These are phyloP conservation scores for Pterostichus niger DNA, from an alignment of 2,888 invertebrate genomes.

Conservation along the genomic window DNA sequence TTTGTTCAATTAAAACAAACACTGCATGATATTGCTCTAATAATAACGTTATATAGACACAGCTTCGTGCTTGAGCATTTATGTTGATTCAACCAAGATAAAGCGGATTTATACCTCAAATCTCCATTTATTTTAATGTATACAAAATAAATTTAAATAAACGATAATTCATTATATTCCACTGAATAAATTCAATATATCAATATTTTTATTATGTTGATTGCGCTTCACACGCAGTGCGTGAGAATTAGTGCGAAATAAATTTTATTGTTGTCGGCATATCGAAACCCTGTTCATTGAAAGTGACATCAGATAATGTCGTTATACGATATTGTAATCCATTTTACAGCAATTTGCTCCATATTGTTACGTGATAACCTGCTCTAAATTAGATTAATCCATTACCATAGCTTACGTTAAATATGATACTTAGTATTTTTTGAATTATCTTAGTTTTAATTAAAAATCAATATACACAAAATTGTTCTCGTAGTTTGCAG, in stretches of 20 bases:
- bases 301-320: slow-evolving; percentile 37
- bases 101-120: slow-evolving; percentile 15
- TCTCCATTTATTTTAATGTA: too few species aligned
- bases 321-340: slow-evolving; percentile 49
- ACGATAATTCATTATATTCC: too few species aligned
- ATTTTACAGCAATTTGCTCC: slow-evolving; percentile 44
- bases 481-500: background rate
- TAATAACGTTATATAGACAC: slow-evolving; percentile 37
- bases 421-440: slow-evolving; percentile 7
- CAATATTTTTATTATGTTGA: background rate
- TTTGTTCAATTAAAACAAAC: slow-evolving; percentile 43
- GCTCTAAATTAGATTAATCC: slow-evolving; percentile 5
- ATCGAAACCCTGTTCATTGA: slow-evolving; percentile 20
- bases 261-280: slow-evolving; percentile 13
- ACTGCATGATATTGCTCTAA: slow-evolving; percentile 42
- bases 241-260: background rate
- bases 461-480: background rate
- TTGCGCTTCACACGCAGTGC: slow-evolving; percentile 8
- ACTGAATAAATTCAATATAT: slow-evolving; percentile 1
- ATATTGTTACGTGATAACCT: slow-evolving; percentile 18
- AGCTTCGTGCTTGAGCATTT: slow-evolving; percentile 7
- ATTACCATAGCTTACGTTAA: slow-evolving; percentile 12
- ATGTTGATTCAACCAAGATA: slow-evolving; percentile 38
- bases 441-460: background rate
- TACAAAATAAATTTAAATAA: too few species aligned